Evolutionary conservation across 1,140 invertebrate species (phyloP).

Genomic region (Drosophila orena): DNA sequence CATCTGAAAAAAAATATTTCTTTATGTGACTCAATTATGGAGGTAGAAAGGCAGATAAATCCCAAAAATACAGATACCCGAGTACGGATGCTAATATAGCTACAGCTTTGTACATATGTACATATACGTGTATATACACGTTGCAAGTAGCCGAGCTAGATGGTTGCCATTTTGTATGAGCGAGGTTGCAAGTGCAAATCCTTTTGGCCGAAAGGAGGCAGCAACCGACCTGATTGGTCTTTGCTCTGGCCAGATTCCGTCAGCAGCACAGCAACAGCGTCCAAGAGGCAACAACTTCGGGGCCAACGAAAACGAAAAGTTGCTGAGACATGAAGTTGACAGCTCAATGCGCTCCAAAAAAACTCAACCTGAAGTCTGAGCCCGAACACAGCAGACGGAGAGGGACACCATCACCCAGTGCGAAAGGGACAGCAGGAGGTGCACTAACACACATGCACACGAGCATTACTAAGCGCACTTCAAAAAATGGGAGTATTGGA

Average conservation of each 20-base stretch:
- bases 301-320: slow-evolving; percentile 78
- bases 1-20: slow-evolving; percentile 78
- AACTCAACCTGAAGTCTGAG: slow-evolving; percentile 44
- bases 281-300: slow-evolving; percentile 46
- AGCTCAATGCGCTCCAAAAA: slow-evolving; percentile 79
- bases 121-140: slow-evolving; percentile 31
- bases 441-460: slow-evolving; percentile 29
- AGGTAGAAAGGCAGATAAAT: slow-evolving; percentile 4
- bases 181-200: slow-evolving; percentile 68
- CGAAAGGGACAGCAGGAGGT: slow-evolving; percentile 15
- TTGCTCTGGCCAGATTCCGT: slow-evolving; percentile 71
- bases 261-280: slow-evolving; percentile 49
- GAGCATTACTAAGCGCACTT: slow-evolving; percentile 28
- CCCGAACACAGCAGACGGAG: slow-evolving; percentile 16
- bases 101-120: neutral
- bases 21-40: slow-evolving; percentile 80
- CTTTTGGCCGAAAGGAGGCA: slow-evolving; percentile 73
- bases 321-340: slow-evolving; percentile 82
- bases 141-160: slow-evolving; percentile 70
- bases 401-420: slow-evolving; percentile 12
- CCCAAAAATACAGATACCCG: slow-evolving; percentile 5
- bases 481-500: slow-evolving; percentile 15
- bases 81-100: too few relatives aligned
- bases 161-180: slow-evolving; percentile 73
- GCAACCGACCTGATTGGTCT: slow-evolving; percentile 78